These are phyloP conservation scores for Aradus depressus DNA, from an alignment of 2,888 invertebrate species.

Conservation along the genomic window DNA sequence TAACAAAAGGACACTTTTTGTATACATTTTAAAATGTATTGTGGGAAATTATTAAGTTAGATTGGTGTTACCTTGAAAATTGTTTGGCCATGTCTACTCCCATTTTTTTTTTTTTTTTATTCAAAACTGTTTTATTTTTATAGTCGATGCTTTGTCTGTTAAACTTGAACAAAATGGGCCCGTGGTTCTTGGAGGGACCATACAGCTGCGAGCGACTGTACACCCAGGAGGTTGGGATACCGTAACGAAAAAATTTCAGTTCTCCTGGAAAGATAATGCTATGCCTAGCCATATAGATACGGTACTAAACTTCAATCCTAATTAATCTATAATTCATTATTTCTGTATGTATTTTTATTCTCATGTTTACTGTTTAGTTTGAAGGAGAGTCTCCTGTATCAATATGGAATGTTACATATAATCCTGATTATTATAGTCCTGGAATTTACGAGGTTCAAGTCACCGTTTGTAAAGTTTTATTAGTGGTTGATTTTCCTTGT, in stretches of 20 bases:
- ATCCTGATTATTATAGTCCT: constrained; percentile 41
- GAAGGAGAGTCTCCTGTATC: constrained; percentile 42
- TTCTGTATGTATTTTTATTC: constrained; percentile 4
- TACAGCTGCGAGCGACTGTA: constrained; percentile 58
- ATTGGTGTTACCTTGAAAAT: too few relatives aligned
- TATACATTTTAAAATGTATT: too few relatives aligned
- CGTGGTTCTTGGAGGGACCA: constrained; percentile 57
- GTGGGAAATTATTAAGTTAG: too few relatives aligned
- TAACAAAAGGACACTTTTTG: too few relatives aligned
- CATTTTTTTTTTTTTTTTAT: background rate
- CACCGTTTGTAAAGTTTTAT: constrained; percentile 37
- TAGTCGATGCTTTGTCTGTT: constrained; percentile 37
- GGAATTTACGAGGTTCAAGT: constrained; percentile 51
- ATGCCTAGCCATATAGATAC: constrained; percentile 40
- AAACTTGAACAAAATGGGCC: constrained; percentile 51
- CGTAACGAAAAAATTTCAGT: too few relatives aligned
- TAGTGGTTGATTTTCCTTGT: constrained; percentile 37
- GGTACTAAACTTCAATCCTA: constrained; percentile 36
- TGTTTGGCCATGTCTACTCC: too few relatives aligned
- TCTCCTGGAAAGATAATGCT: constrained; percentile 56
- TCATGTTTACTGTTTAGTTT: constrained; percentile 26
- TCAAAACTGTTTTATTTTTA: background rate
- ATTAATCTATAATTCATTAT: background rate
- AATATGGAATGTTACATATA: constrained; percentile 53
- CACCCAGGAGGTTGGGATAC: too few relatives aligned